Evolutionary conservation across 2,888 invertebrate genomes (phyloP), one percentile per base, ranked within the genome.

Genomic region (Tinea semifulvella): DNA sequence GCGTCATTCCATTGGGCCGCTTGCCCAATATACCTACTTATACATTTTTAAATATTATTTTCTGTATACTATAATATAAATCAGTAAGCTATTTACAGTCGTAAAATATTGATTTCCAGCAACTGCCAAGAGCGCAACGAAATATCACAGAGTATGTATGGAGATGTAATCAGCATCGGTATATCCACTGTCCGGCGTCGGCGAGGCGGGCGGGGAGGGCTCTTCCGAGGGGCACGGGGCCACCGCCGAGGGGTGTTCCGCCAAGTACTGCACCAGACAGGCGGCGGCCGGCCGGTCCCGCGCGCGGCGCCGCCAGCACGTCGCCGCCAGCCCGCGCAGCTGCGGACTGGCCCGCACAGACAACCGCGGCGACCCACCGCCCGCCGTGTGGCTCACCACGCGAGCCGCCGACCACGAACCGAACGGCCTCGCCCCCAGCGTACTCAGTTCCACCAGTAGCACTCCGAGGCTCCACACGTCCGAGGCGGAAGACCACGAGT

Each of bases 391-490:
- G 14, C 52, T 50, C 48, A 65, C 88, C 86, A 61, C 94, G 61
- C 27, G 91, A 88, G 73, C 89, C 84, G 60, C 85, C 83, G 68
- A 90, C 92, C 56, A 87, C 85, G 61, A 88, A 68, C 45, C 92
- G 68, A 90, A 96, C 0, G 96, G 96, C 59, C 92, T 91, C 57
- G 89, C 91, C 5, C 95, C 95, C 64, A 95, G 91, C 1, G 95
- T 92, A 46, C 92, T 88, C 47, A 95, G 88, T 70, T 92, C 91
- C 57, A 90, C 91, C 4, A 94, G 68, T 2, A 95, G 77, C 38
- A 96, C 90, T 11, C 94, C 95, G 58, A 88, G 91, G 47, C 92
- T 89, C 95, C 95, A 96, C 28, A 94, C 87, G 65, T 96, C 96
- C 0, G 94, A 91, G 26, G 89, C 87, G 6, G 89, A 84, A 0